phyloP scores from a whole-genome alignment of 2,797 vertebrate species.

The Chrosomus eos region DNA sequence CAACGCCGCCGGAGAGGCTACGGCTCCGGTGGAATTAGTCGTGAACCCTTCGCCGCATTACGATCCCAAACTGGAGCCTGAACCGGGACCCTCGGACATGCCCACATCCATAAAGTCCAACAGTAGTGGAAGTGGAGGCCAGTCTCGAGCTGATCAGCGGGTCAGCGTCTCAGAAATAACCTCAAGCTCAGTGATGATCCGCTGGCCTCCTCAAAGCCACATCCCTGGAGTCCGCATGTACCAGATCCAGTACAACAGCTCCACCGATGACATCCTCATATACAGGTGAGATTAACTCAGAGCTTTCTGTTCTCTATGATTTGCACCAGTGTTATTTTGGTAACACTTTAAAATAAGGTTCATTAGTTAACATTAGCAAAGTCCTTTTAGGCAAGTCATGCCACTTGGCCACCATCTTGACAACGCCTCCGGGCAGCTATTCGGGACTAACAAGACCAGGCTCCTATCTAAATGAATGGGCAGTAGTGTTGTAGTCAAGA shows the following conservation, averaged over 20 bases:
- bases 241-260: conserved; percentile 97
- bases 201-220: conserved; percentile 88
- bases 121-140: conserved; percentile 75
- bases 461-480: too few relatives aligned
- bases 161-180: conserved; percentile 87
- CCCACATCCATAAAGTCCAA: conserved; percentile 84
- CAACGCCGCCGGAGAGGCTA: conserved; percentile 88
- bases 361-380: too few relatives aligned
- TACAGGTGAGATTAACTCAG: conserved; percentile 81
- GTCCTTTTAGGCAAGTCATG: too few relatives aligned
- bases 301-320: neutral
- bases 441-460: too few relatives aligned
- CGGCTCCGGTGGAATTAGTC: conserved; percentile 85
- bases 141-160: conserved; percentile 72
- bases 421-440: too few relatives aligned
- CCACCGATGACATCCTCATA: conserved; percentile 88
- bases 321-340: neutral
- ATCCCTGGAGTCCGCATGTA: conserved; percentile 90
- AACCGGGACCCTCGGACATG: conserved; percentile 85
- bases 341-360: too few relatives aligned
- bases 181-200: conserved; percentile 84
- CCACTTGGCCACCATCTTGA: too few relatives aligned
- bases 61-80: conserved; percentile 82
- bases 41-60: conserved; percentile 85
- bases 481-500: too few relatives aligned